Evolutionary conservation across 2,113 vertebrate species (phyloP).

Genomic region (Asarcornis scutulata): DNA sequence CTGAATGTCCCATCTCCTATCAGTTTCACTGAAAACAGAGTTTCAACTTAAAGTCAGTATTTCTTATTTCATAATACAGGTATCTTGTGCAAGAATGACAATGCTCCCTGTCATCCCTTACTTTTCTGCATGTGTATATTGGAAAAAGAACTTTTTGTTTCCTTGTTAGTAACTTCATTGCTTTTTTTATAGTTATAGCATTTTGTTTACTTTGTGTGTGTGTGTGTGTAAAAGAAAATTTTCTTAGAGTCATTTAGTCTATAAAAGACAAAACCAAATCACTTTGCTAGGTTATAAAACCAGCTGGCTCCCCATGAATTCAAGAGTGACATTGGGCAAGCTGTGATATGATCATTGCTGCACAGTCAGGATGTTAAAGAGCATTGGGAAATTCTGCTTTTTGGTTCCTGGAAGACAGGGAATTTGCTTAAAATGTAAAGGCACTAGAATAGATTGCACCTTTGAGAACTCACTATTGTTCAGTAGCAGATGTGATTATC

Average conservation of each 20-base stretch:
- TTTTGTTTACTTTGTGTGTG: neutral
- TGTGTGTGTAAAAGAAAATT: neutral
- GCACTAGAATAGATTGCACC: neutral
- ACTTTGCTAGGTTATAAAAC: neutral
- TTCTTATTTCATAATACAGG: neutral
- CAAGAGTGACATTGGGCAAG: neutral
- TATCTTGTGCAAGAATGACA: neutral
- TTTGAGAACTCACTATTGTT: too few relatives aligned
- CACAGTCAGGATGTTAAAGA: neutral
- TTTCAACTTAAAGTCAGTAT: neutral
- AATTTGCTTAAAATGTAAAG: slow-evolving; percentile 1
- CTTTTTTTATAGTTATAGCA: neutral
- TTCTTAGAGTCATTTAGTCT: neutral
- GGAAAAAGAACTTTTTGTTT: neutral
- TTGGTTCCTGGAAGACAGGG: neutral
- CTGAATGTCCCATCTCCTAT: neutral
- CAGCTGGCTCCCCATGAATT: neutral
- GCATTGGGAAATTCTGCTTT: neutral
- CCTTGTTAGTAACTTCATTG: neutral
- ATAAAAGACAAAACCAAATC: neutral
- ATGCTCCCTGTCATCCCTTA: neutral
- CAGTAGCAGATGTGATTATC: neutral
- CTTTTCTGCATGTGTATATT: neutral
- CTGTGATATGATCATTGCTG: neutral
- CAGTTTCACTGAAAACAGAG: neutral